Evolutionary conservation across 2,797 vertebrate species (phyloP).

Genomic region (Molothrus aeneus): DNA sequence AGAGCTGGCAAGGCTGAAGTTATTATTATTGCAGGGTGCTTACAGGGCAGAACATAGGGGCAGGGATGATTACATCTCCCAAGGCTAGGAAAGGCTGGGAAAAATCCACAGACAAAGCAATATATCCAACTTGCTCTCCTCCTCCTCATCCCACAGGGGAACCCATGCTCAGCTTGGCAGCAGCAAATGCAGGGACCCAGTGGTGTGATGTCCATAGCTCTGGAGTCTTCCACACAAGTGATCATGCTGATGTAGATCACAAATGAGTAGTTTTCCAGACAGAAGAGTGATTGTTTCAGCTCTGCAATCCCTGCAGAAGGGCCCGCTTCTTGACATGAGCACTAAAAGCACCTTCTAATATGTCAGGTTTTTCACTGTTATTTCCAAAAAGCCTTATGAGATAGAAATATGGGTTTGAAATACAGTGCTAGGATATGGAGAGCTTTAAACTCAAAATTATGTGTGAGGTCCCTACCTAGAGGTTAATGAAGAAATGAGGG

Average conservation of each 20-base stretch:
- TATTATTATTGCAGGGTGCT: not conserved
- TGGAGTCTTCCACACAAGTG: not conserved
- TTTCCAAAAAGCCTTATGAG: not conserved
- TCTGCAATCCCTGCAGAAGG: not conserved
- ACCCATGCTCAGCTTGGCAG: not conserved
- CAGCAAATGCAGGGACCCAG: not conserved
- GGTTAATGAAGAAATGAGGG: not conserved
- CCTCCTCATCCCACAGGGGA: not conserved
- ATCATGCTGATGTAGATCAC: not conserved
- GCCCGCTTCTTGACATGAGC: not conserved
- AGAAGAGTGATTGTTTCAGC: not conserved
- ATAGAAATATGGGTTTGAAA: not conserved
- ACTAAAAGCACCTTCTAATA: not conserved
- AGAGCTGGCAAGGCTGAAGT: not conserved
- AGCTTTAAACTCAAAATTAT: not conserved
- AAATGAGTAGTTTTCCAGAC: not conserved
- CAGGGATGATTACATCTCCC: not conserved
- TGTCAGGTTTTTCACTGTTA: not conserved
- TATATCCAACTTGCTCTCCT: rapidly evolving
- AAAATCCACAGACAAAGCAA: not conserved
- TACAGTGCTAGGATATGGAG: not conserved
- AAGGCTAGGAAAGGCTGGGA: not conserved
- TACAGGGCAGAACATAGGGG: not conserved
- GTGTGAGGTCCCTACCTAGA: slow-evolving; percentile 23
- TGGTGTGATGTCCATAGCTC: not conserved